Evolutionary conservation across 2,888 invertebrate species (phyloP).

Genomic region (Pseudolycoriella hygida): DNA sequence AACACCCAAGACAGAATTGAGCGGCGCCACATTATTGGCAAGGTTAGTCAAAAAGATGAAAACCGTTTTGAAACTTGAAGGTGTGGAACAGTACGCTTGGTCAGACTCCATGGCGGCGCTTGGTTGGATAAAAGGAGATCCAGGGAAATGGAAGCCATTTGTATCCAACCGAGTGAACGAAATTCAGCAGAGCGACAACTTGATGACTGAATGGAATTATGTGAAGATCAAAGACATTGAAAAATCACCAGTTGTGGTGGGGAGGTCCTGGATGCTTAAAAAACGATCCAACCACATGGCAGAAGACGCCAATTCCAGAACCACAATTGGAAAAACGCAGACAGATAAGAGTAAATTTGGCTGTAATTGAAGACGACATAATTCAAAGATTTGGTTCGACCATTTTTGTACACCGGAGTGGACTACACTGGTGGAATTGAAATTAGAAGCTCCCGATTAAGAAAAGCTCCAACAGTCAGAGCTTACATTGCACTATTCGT

Average conservation of each 20-base stretch:
- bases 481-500: slow-evolving; percentile 12
- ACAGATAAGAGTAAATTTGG: neutral
- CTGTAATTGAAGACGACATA: too few relatives aligned
- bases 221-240: slow-evolving; percentile 6
- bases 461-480: slow-evolving; percentile 8
- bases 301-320: neutral
- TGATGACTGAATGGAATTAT: slow-evolving; percentile 11
- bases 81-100: neutral
- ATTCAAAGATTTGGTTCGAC: neutral
- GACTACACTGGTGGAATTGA: slow-evolving; percentile 10
- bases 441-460: slow-evolving; percentile 8
- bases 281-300: neutral
- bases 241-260: neutral
- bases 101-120: neutral
- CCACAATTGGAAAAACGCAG: too few relatives aligned
- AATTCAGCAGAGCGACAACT: slow-evolving; percentile 6
- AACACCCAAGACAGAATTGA: neutral
- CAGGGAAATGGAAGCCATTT: slow-evolving; percentile 7
- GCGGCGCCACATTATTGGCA: neutral
- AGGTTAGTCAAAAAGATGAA: neutral
- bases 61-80: neutral
- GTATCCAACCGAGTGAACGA: slow-evolving; percentile 11
- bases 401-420: slow-evolving; percentile 7
- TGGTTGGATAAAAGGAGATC: neutral
- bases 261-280: neutral